phyloP scores from a whole-genome alignment of 2,113 vertebrate species.

The Cromileptes altivelis region DNA sequence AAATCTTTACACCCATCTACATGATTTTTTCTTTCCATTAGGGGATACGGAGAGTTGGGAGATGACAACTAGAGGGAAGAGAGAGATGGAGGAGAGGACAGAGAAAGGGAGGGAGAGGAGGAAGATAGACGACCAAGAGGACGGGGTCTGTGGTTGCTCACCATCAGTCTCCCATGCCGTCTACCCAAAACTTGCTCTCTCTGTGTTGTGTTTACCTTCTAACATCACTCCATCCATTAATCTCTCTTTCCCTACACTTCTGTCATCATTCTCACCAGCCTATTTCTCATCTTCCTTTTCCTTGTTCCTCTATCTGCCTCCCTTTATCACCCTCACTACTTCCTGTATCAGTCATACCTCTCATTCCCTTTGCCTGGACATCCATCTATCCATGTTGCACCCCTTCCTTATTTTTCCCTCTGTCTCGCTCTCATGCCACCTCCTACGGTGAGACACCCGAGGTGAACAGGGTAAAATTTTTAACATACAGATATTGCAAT shows the following conservation, averaged over 20 bases:
- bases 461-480: no score
- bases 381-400: not conserved
- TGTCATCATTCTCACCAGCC: slow-evolving; percentile 20
- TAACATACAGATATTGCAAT: no score
- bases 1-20: not conserved
- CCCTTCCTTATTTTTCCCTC: not conserved
- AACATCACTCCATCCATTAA: slow-evolving; percentile 2
- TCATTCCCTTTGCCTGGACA: not conserved
- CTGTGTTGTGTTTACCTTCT: slow-evolving; percentile 25
- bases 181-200: slow-evolving; percentile 16
- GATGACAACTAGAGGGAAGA: slow-evolving; percentile 11
- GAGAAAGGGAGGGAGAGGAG: not conserved
- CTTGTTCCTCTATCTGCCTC: slow-evolving; percentile 26
- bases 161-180: not conserved
- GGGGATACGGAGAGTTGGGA: not conserved
- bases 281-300: slow-evolving; percentile 11
- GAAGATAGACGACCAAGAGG: not conserved
- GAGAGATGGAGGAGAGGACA: slow-evolving; percentile 10
- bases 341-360: not conserved
- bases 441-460: no score
- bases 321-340: not conserved
- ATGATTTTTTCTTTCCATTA: not conserved
- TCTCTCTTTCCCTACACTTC: slow-evolving; percentile 10
- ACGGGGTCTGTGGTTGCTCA: not conserved
- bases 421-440: not conserved